A percentile compares a stretch with the other conserved stretches of the same genome.
Evolutionary conservation across 2,888 invertebrate species (phyloP).

Genomic region (Griposia aprilina): DNA sequence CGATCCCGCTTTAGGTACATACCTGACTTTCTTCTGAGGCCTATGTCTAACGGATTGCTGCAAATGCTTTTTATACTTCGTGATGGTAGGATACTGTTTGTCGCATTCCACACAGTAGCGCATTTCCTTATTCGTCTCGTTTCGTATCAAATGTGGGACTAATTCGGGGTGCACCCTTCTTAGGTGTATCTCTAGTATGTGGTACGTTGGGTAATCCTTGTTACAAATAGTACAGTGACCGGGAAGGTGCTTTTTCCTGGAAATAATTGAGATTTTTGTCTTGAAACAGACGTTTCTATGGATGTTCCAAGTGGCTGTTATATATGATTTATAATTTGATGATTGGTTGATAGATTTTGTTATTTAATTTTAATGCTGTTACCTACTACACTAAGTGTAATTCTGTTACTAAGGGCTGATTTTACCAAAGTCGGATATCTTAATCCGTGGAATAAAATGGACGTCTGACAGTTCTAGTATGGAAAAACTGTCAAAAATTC

Average conservation of each 20-base stretch:
- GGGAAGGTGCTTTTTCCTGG: conserved; percentile 73
- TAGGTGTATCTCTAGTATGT: conserved; percentile 63
- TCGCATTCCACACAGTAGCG: conserved; percentile 84
- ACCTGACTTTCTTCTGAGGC: conserved; percentile 70
- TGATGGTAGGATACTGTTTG: conserved; percentile 73
- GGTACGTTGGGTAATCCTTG: conserved; percentile 60
- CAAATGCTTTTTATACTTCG: conserved; percentile 77
- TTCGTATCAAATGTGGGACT: background rate
- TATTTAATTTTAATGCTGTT: too few relatives aligned
- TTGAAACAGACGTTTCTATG: too few relatives aligned
- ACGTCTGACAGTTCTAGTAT: too few relatives aligned
- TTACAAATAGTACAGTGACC: conserved; percentile 71
- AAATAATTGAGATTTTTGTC: background rate
- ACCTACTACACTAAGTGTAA: too few relatives aligned
- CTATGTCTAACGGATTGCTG: conserved; percentile 74
- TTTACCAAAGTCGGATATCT: too few relatives aligned
- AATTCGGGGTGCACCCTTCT: conserved; percentile 69
- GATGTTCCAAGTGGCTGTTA: too few relatives aligned
- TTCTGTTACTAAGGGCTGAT: too few relatives aligned
- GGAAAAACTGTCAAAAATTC: too few relatives aligned
- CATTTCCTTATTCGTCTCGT: conserved; percentile 65
- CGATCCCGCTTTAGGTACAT: conserved; percentile 24
- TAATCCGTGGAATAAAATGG: too few relatives aligned
- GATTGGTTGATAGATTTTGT: too few relatives aligned
- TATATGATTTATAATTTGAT: too few relatives aligned